A percentile compares a stretch with the other conserved stretches of the same genome.
phyloP scores from a whole-genome alignment of 2,888 invertebrate genomes.

The Ochropleura plecta region DNA sequence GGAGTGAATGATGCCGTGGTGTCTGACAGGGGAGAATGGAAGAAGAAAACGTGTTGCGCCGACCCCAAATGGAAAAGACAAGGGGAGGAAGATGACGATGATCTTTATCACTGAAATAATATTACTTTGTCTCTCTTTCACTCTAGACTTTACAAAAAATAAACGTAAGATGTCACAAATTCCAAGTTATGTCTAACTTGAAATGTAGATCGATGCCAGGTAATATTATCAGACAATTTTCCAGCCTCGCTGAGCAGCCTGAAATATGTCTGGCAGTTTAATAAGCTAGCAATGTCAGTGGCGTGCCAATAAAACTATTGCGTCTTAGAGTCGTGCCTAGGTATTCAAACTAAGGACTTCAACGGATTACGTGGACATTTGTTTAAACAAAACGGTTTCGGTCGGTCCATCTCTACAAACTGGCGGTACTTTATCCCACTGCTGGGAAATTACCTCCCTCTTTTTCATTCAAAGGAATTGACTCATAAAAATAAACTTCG shows the following conservation, averaged over 20 bases:
- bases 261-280: conserved; percentile 46
- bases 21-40: no score
- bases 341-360: conserved; percentile 9
- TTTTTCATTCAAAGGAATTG: not conserved
- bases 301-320: conserved; percentile 37
- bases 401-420: not conserved
- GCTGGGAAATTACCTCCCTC: no score
- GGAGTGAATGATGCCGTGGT: no score
- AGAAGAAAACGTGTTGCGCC: no score
- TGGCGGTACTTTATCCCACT: not conserved
- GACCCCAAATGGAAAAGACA: no score
- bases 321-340: conserved; percentile 13
- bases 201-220: not conserved
- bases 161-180: not conserved
- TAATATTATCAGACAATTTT: conserved; percentile 9
- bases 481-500: not conserved
- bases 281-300: conserved; percentile 37
- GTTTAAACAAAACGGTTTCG: not conserved
- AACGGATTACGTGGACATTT: not conserved
- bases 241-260: not conserved
- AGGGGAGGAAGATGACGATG: no score
- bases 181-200: not conserved
- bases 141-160: not conserved
- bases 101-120: not conserved
- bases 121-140: not conserved